Evolutionary conservation across 2,113 vertebrate genomes (phyloP).

Genomic region (Pterocles burchelli): DNA sequence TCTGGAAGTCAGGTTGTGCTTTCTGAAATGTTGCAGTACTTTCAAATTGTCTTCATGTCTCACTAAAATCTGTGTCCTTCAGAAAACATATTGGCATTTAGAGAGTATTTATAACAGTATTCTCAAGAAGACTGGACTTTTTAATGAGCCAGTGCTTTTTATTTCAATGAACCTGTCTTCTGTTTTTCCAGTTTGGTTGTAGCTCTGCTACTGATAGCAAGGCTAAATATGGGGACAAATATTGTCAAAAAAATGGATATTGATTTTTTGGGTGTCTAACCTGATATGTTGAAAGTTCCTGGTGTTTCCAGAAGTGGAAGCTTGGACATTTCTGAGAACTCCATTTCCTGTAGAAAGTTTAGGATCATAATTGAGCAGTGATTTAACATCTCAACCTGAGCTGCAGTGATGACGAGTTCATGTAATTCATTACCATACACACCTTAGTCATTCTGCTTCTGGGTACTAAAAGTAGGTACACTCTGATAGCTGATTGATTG

Average conservation of each 20-base stretch:
- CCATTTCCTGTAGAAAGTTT: not conserved
- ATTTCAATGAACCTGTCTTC: not conserved
- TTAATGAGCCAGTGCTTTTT: not conserved
- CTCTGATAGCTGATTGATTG: not conserved
- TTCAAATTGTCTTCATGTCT: not conserved
- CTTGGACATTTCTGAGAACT: not conserved
- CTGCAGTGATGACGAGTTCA: rapidly evolving
- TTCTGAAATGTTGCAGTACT: not conserved
- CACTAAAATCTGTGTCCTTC: not conserved
- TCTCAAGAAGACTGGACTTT: not conserved
- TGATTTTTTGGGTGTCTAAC: not conserved
- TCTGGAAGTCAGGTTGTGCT: not conserved
- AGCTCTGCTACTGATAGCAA: not conserved
- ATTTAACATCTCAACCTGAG: not conserved
- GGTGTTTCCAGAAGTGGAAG: not conserved
- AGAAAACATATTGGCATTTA: not conserved
- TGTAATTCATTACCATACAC: not conserved
- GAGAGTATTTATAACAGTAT: not conserved
- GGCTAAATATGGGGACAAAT: not conserved
- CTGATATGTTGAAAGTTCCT: not conserved
- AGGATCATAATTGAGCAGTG: not conserved
- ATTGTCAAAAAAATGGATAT: not conserved
- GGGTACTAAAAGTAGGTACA: not conserved
- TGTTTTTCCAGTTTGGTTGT: not conserved
- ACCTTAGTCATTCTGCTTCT: not conserved